Evolutionary conservation across 2,888 invertebrate genomes (phyloP).

Genomic region (Sympetrum striolatum): DNA sequence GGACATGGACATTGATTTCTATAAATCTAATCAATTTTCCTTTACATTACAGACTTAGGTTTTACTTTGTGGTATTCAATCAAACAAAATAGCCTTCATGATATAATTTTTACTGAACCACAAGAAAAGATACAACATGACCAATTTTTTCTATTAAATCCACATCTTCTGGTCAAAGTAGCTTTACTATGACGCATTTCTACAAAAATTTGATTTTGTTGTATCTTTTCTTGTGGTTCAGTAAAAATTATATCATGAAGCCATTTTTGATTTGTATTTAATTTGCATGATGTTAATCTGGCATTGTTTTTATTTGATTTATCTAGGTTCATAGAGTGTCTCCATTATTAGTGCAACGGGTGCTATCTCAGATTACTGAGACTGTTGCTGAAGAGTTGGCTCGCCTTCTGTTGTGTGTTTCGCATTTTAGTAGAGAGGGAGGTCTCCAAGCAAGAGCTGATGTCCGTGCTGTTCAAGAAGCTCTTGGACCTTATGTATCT

Average conservation of each 20-base stretch:
- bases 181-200: too few species aligned
- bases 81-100: too few species aligned
- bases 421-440: slow-evolving; percentile 71
- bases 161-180: too few species aligned
- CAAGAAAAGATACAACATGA: too few species aligned
- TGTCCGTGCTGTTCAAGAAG: slow-evolving; percentile 71
- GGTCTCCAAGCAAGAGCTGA: slow-evolving; percentile 83
- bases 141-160: too few species aligned
- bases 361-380: slow-evolving; percentile 78
- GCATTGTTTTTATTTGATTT: neutral
- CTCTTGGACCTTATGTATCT: slow-evolving; percentile 70
- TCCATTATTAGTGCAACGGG: slow-evolving; percentile 58
- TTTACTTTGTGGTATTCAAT: too few species aligned
- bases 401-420: slow-evolving; percentile 81
- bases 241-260: slow-evolving; percentile 35
- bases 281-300: neutral
- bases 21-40: too few species aligned
- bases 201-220: too few species aligned
- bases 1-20: too few species aligned
- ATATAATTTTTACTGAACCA: slow-evolving; percentile 30
- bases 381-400: slow-evolving; percentile 92
- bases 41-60: too few species aligned
- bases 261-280: neutral
- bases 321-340: slow-evolving; percentile 60
- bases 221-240: neutral